A percentile compares a stretch with the other conserved stretches of the same genome.
Evolutionary conservation across 1,140 invertebrate species (phyloP).

Genomic region (Sycophaga agraensis): DNA sequence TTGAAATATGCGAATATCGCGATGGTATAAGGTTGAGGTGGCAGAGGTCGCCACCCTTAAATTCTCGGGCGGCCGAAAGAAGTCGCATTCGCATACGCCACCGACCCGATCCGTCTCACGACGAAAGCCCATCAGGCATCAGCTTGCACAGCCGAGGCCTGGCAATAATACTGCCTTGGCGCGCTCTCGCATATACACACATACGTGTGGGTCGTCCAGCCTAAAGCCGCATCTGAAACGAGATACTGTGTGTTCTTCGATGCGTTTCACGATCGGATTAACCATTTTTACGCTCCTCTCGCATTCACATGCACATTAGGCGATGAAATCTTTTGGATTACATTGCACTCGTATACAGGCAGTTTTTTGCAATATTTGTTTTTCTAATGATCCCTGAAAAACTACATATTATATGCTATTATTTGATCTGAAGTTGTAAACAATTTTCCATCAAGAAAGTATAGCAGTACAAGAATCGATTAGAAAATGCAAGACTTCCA

Average conservation of each 20-base stretch:
- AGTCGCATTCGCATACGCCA: not conserved
- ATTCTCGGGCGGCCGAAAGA: constrained; percentile 2
- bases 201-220: not conserved
- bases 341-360: too few relatives aligned
- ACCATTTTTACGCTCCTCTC: constrained; percentile 29
- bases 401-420: too few relatives aligned
- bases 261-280: not conserved
- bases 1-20: not conserved
- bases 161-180: not conserved
- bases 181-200: not conserved
- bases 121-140: not conserved
- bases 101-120: not conserved
- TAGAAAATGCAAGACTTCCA: too few relatives aligned
- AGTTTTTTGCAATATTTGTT: too few relatives aligned
- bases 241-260: not conserved
- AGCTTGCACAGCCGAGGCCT: too few relatives aligned
- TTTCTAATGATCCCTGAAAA: too few relatives aligned
- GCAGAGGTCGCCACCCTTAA: constrained; percentile 3
- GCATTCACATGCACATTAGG: too few relatives aligned
- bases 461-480: too few relatives aligned
- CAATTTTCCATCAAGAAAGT: too few relatives aligned
- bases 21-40: too few relatives aligned
- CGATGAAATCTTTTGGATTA: too few relatives aligned
- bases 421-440: too few relatives aligned
- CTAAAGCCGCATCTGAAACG: constrained; percentile 10